phyloP scores from a whole-genome alignment of 2,888 invertebrate species.

The Tineola bisselliella region DNA sequence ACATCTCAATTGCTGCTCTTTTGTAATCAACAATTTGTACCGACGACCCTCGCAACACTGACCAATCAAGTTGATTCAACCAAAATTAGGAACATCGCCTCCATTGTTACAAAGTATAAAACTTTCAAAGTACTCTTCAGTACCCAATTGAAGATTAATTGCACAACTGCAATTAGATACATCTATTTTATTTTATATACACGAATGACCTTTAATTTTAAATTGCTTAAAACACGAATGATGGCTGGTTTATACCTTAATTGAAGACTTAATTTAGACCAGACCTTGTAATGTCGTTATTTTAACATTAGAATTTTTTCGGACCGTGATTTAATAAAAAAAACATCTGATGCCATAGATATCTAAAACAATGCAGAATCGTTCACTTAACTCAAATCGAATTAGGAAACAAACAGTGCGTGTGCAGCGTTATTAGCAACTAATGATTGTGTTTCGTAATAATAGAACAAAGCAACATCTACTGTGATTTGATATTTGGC shows the following conservation, averaged over 20 bases:
- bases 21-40: conserved; percentile 63
- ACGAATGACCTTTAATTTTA: not conserved
- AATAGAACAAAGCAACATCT: conserved; percentile 24
- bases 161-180: not conserved
- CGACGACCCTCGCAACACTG: not conserved
- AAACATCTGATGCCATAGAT: not conserved
- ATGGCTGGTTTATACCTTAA: not conserved
- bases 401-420: conserved; percentile 10
- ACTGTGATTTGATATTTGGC: conserved; percentile 20
- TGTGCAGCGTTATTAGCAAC: conserved; percentile 15
- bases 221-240: not conserved
- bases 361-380: conserved; percentile 1
- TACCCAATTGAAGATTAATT: not conserved
- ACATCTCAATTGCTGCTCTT: conserved; percentile 65
- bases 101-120: not conserved
- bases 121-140: not conserved
- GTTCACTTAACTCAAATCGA: not conserved
- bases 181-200: too few species aligned
- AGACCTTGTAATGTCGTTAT: not conserved
- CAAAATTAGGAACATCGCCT: not conserved
- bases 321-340: not conserved
- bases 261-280: not conserved
- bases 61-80: not conserved
- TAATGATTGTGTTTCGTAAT: conserved; percentile 23
- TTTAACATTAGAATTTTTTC: not conserved